Evolutionary conservation across 1,140 invertebrate genomes (phyloP).

Genomic region (Drosophila yakuba): DNA sequence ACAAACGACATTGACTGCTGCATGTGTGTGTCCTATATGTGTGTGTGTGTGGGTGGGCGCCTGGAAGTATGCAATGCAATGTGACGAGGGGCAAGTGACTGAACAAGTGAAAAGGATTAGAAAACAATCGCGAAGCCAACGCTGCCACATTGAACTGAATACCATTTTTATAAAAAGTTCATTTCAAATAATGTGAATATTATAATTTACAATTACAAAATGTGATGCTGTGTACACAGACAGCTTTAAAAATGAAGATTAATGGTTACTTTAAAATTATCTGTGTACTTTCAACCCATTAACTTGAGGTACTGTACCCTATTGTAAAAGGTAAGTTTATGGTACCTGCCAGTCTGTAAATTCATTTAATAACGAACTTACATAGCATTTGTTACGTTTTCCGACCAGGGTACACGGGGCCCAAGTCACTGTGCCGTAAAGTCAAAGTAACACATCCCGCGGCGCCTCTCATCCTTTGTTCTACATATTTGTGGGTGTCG

Average conservation of each 20-base stretch:
- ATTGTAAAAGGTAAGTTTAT: too few species aligned
- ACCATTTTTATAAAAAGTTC: too few species aligned
- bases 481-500: slow-evolving; percentile 28
- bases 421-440: slow-evolving; percentile 26
- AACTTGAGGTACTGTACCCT: too few species aligned
- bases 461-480: slow-evolving; percentile 32
- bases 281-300: too few species aligned
- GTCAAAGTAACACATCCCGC: slow-evolving; percentile 37
- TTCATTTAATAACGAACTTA: background rate
- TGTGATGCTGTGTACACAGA: too few species aligned
- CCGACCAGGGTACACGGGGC: background rate
- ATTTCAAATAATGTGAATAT: too few species aligned
- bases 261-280: too few species aligned
- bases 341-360: background rate
- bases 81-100: slow-evolving; percentile 46
- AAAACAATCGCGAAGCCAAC: slow-evolving; percentile 52
- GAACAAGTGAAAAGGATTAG: slow-evolving; percentile 54
- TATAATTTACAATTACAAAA: too few species aligned
- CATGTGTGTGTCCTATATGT: background rate
- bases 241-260: too few species aligned
- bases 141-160: background rate
- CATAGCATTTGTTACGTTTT: background rate
- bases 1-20: slow-evolving; percentile 38
- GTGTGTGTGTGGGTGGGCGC: slow-evolving; percentile 18
- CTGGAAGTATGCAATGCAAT: slow-evolving; percentile 61